Conservation (phyloP, 2,113 vertebrate genomes). For the Archilochus colubris region DNA sequence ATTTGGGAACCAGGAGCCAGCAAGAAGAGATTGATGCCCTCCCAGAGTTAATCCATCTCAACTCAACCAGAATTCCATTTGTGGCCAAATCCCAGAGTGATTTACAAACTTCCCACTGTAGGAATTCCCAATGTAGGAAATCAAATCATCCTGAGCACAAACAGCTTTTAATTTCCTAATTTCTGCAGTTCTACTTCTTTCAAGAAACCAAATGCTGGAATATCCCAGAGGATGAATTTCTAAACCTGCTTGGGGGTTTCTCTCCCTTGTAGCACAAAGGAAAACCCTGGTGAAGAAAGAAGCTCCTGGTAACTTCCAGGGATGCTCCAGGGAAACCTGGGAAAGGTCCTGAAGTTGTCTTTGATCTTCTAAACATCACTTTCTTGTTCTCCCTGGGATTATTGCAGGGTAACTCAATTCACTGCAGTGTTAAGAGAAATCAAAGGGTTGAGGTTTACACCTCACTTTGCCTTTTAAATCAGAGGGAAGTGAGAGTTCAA, state of each 20-base stretch:
- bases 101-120: not conserved
- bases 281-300: not conserved
- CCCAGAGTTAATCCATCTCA: not conserved
- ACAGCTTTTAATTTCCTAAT: not conserved
- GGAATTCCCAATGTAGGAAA: too few species aligned
- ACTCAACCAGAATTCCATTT: not conserved
- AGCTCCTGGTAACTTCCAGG: not conserved
- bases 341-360: not conserved
- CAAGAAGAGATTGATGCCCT: too few species aligned
- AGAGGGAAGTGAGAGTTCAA: not conserved
- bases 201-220: not conserved
- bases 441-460: not conserved
- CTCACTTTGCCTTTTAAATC: not conserved
- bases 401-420: not conserved
- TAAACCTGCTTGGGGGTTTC: not conserved
- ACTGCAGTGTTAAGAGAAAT: not conserved
- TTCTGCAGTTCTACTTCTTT: not conserved
- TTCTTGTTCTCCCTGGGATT: not conserved
- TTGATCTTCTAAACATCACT: not conserved
- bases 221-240: not conserved
- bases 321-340: not conserved
- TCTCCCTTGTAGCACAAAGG: too few species aligned
- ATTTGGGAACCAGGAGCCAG: fast-evolving
- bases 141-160: not conserved
- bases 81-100: not conserved